phyloP scores from a whole-genome alignment of 2,113 vertebrate genomes.

The Rhinopithecus roxellana region DNA sequence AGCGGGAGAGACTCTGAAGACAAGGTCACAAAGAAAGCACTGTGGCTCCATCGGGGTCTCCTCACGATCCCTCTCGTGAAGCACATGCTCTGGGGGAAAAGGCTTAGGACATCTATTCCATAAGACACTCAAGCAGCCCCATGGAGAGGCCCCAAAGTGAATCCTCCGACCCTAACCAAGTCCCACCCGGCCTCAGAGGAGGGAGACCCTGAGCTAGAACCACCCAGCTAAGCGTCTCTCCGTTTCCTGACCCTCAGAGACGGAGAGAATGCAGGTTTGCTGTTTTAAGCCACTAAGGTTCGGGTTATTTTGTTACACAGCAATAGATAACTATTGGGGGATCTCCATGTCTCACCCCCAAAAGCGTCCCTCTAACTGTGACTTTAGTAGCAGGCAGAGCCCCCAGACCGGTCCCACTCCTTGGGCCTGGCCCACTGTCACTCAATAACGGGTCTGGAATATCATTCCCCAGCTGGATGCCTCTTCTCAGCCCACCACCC shows the following conservation, averaged over 20 bases:
- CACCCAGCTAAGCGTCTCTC: not conserved
- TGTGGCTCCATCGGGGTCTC: not conserved
- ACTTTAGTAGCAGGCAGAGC: no score
- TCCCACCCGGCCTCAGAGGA: fast-evolving
- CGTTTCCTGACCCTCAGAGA: not conserved
- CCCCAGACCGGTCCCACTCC: not conserved
- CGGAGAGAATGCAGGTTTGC: not conserved
- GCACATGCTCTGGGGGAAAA: not conserved
- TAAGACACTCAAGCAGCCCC: not conserved
- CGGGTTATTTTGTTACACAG: not conserved
- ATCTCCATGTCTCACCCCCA: not conserved
- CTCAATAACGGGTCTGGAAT: not conserved
- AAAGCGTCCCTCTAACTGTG: no score
- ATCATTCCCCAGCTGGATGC: not conserved
- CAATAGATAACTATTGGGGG: fast-evolving
- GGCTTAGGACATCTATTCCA: no score
- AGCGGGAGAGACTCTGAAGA: not conserved
- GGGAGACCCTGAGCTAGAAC: not conserved
- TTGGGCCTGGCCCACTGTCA: not conserved
- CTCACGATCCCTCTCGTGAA: not conserved
- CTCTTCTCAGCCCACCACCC: not conserved
- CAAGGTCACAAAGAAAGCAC: not conserved
- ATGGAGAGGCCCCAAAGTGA: not conserved
- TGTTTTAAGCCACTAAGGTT: not conserved
- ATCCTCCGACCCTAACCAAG: not conserved